These are phyloP conservation scores for Daphoenositta chrysoptera DNA, from an alignment of 2,113 vertebrate genomes.

Conservation along the genomic window DNA sequence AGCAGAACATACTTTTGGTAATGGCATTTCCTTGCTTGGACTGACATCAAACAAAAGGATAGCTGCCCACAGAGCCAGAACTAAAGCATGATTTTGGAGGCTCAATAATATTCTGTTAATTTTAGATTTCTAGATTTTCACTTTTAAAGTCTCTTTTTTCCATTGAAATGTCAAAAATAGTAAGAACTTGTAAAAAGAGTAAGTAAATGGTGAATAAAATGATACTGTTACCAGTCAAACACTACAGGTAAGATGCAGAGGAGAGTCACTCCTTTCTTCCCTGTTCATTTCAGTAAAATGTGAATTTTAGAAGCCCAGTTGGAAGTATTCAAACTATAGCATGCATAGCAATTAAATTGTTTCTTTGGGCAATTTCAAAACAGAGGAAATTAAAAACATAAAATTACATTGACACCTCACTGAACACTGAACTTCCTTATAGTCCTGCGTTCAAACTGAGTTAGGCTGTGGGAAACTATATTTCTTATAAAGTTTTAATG, in stretches of 20 bases:
- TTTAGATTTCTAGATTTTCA: not conserved
- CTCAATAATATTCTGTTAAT: not conserved
- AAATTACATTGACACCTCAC: slow-evolving; percentile 4
- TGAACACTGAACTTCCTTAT: not conserved
- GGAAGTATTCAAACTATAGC: not conserved
- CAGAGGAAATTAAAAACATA: slow-evolving; percentile 18
- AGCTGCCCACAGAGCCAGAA: not conserved
- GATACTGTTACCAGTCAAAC: not conserved
- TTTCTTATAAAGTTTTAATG: not conserved
- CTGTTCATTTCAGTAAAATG: not conserved
- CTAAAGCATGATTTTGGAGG: not conserved
- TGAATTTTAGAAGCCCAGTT: not conserved
- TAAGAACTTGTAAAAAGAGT: not conserved
- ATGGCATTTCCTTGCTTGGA: not conserved
- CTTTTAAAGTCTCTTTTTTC: not conserved
- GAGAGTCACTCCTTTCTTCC: not conserved
- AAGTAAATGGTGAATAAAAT: not conserved
- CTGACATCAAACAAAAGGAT: not conserved
- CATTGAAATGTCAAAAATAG: not conserved
- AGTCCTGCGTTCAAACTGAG: not conserved
- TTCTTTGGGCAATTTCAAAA: slow-evolving; percentile 9
- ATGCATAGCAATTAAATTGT: not conserved
- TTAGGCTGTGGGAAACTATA: not conserved
- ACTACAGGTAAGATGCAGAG: not conserved
- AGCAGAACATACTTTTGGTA: not conserved